These are phyloP conservation scores for Urocyon cinereoargenteus DNA, from an alignment of 2,797 vertebrate species.

Conservation along the genomic window DNA sequence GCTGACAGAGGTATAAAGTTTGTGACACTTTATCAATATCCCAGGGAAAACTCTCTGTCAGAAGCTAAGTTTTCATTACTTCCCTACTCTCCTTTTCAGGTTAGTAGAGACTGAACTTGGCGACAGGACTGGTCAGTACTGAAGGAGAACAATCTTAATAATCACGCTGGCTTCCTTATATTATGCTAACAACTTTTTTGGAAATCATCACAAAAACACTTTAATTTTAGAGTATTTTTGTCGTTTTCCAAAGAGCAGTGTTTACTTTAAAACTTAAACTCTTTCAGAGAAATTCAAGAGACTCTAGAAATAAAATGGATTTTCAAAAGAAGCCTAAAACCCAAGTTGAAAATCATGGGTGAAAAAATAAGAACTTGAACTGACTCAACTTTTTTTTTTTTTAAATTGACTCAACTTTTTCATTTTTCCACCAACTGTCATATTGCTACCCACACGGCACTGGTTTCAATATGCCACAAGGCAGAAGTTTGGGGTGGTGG, in stretches of 20 bases:
- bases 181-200: background rate
- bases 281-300: background rate
- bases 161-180: background rate
- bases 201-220: background rate
- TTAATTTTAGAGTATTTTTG: background rate
- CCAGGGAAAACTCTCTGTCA: background rate
- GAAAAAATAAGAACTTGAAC: background rate
- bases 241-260: background rate
- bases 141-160: background rate
- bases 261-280: background rate
- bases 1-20: background rate
- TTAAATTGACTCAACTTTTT: background rate
- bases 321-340: background rate
- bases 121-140: background rate
- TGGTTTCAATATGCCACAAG: background rate
- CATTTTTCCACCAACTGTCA: background rate
- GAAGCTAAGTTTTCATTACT: no score
- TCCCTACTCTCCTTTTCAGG: background rate
- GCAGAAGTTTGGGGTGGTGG: background rate
- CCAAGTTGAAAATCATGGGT: background rate
- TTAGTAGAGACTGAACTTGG: background rate
- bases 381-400: background rate
- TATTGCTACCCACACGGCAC: background rate
- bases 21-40: no score
- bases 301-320: background rate